These are phyloP conservation scores for Sciurus niger DNA, from an alignment of 2,113 vertebrate species.

Conservation along the genomic window DNA sequence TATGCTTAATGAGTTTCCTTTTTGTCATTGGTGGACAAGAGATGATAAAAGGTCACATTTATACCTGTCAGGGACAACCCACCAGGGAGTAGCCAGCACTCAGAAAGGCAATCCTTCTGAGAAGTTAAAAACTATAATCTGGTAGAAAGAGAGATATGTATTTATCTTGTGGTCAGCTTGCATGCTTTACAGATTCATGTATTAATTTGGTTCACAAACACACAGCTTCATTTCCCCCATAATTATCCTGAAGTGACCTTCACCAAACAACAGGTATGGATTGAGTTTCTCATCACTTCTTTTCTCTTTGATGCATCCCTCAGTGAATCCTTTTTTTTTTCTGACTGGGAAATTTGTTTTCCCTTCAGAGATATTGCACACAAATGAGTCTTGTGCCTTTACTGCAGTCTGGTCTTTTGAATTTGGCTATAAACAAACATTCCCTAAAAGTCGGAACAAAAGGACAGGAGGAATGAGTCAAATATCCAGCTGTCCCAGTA, in stretches of 20 bases:
- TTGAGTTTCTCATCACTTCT: constrained; percentile 54
- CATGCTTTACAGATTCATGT: constrained; percentile 50
- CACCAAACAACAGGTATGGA: not conserved
- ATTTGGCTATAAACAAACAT: constrained; percentile 77
- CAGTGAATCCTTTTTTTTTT: constrained; percentile 63
- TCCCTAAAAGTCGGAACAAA: constrained; percentile 60
- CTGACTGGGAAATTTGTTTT: constrained; percentile 59
- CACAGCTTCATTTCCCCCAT: constrained; percentile 26
- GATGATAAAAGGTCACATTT: constrained; percentile 71
- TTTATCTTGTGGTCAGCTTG: constrained; percentile 65
- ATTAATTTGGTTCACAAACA: constrained; percentile 80
- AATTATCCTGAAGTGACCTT: constrained; percentile 70
- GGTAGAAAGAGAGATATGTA: constrained; percentile 68
- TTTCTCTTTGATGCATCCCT: constrained; percentile 16
- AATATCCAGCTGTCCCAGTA: constrained; percentile 6
- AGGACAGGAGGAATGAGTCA: constrained; percentile 60
- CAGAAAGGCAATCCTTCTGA: not conserved
- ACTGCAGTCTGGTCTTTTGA: constrained; percentile 15
- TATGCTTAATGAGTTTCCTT: constrained; percentile 77
- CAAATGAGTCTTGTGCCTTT: constrained; percentile 37
- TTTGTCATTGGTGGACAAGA: constrained; percentile 71
- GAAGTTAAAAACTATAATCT: constrained; percentile 74
- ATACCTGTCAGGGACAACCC: constrained; percentile 74
- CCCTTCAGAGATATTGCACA: constrained; percentile 30
- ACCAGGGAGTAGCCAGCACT: not conserved